These are phyloP conservation scores for Microtus montanus DNA, from an alignment of 2,113 vertebrate species.

Conservation along the genomic window DNA sequence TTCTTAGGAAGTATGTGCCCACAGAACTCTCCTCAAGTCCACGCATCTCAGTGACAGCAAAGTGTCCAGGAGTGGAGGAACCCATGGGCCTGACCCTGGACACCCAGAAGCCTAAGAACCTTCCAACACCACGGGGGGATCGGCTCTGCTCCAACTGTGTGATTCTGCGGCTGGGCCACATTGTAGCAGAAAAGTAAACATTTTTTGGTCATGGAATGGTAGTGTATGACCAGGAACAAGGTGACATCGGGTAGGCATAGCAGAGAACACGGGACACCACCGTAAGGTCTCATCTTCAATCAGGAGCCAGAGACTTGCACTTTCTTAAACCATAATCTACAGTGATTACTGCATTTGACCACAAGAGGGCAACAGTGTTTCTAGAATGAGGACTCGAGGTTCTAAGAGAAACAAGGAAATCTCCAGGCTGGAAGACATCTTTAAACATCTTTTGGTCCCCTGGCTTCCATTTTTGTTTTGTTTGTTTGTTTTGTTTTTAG, in stretches of 20 bases:
- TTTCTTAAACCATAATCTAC: not conserved
- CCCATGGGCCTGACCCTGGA: not conserved
- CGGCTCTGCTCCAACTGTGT: not conserved
- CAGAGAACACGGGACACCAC: not conserved
- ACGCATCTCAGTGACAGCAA: not conserved
- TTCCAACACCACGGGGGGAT: not conserved
- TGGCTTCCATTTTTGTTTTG: not conserved
- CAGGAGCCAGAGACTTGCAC: not conserved
- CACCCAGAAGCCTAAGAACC: not conserved
- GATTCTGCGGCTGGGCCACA: not conserved
- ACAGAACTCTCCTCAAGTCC: not conserved
- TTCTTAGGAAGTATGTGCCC: not conserved
- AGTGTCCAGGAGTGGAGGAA: too few species aligned
- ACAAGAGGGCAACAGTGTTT: conserved; percentile 60
- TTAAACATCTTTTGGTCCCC: not conserved
- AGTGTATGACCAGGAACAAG: not conserved
- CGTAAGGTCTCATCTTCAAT: not conserved
- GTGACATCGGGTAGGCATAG: not conserved
- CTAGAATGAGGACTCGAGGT: conserved; percentile 32
- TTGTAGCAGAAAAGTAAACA: not conserved
- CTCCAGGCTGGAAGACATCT: not conserved
- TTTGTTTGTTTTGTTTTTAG: not conserved
- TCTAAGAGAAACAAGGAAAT: not conserved
- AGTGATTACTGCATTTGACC: not conserved
- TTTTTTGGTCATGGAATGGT: not conserved